Evolutionary conservation across 92 coral and sea anemone genomes (phyloP).

Genomic region (Isaurus tuberculatus): DNA sequence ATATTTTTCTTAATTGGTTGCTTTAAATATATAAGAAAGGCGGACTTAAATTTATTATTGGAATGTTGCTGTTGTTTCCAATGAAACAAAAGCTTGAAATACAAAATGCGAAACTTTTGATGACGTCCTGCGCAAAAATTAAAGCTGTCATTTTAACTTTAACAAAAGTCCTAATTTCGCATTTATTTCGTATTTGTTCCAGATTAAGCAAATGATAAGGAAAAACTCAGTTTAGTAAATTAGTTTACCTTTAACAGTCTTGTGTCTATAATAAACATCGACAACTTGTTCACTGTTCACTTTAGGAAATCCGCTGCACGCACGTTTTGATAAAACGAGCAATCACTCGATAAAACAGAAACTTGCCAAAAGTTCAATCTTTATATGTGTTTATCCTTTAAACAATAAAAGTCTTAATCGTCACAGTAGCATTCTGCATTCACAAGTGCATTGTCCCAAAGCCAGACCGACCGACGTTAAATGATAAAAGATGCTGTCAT

Average conservation of each 20-base stretch:
- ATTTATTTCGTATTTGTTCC: no score
- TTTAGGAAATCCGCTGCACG: not conserved
- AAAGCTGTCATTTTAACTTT: not conserved
- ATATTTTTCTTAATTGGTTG: no score
- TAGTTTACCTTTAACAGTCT: slow-evolving; percentile 37
- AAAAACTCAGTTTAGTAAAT: slow-evolving; percentile 4
- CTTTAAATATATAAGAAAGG: no score
- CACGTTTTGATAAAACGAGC: not conserved
- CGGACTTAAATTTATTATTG: no score
- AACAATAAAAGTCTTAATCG: not conserved
- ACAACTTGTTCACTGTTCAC: not conserved
- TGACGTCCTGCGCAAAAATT: no score
- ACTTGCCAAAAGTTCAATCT: not conserved
- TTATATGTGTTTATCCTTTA: not conserved
- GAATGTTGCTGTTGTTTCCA: no score
- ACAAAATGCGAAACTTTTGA: no score
- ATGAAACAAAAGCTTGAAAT: no score
- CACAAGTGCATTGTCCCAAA: not conserved
- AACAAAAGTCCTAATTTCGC: no score
- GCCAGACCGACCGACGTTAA: not conserved
- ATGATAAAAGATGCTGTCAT: not conserved
- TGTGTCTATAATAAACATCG: slow-evolving; percentile 14
- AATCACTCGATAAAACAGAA: not conserved
- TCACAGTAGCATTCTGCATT: not conserved
- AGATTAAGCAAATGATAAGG: not conserved